phyloP scores from a whole-genome alignment of 2,888 invertebrate genomes.

The Venustoraphidia nigricollis region DNA sequence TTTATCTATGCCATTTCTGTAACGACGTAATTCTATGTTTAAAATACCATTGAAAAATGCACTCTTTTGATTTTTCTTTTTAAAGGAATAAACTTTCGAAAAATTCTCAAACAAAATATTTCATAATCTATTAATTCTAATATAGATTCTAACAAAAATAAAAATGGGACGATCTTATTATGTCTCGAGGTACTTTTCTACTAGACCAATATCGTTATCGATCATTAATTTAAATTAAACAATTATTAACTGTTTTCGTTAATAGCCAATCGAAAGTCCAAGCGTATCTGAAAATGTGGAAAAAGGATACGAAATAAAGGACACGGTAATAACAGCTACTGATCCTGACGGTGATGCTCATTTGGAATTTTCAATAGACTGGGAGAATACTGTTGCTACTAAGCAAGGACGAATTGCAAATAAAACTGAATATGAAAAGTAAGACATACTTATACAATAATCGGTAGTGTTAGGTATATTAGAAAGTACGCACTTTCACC shows the following conservation, averaged over 20 bases:
- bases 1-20: no score
- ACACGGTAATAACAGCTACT: constrained; percentile 29
- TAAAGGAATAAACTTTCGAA: no score
- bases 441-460: constrained; percentile 10
- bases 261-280: constrained; percentile 31
- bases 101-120: no score
- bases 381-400: constrained; percentile 37
- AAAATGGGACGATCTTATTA: no score
- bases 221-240: constrained; percentile 4
- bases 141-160: no score
- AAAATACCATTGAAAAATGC: no score
- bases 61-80: no score
- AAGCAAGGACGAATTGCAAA: constrained; percentile 35
- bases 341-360: constrained; percentile 44
- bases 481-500: no score
- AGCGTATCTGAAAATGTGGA: constrained; percentile 38
- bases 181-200: no score
- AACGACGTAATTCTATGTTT: no score
- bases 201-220: no score
- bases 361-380: constrained; percentile 40
- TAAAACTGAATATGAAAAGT: constrained; percentile 24
- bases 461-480: not conserved
- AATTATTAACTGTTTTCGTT: constrained; percentile 1
- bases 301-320: constrained; percentile 25
- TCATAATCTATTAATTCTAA: no score